These are phyloP conservation scores for Chunga burmeisteri DNA, from an alignment of 2,113 vertebrate genomes.

Conservation along the genomic window DNA sequence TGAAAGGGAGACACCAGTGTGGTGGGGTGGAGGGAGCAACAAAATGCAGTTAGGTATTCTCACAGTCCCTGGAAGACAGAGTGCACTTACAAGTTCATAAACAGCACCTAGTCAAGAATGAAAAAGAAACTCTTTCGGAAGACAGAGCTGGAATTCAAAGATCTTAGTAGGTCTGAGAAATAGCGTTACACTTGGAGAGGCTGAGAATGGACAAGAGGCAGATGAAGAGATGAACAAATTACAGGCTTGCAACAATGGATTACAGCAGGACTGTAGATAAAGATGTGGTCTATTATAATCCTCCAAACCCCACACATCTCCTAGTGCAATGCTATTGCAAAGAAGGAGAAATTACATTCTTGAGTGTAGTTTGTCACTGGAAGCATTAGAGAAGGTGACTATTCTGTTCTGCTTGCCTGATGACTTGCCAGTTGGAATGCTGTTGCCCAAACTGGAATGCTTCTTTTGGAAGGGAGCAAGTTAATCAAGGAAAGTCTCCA, in stretches of 20 bases:
- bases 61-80: neutral
- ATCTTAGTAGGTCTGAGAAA: neutral
- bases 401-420: neutral
- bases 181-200: neutral
- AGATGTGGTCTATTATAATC: slow-evolving; percentile 26
- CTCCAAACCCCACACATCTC: slow-evolving; percentile 16
- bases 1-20: neutral
- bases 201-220: neutral
- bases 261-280: slow-evolving; percentile 15
- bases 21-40: neutral
- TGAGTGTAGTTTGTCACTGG: slow-evolving; percentile 13
- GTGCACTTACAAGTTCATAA: neutral
- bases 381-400: slow-evolving; percentile 15
- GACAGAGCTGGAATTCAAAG: neutral
- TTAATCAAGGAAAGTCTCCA: neutral
- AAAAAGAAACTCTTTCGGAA: neutral
- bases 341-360: slow-evolving; percentile 37
- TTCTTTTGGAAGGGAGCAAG: neutral
- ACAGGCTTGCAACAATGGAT: slow-evolving; percentile 14
- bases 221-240: slow-evolving; percentile 2
- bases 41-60: neutral
- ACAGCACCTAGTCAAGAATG: neutral
- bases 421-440: neutral
- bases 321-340: slow-evolving; percentile 5
- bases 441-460: neutral